Evolutionary conservation across 2,113 vertebrate genomes (phyloP).

Genomic region (Puma concolor): DNA sequence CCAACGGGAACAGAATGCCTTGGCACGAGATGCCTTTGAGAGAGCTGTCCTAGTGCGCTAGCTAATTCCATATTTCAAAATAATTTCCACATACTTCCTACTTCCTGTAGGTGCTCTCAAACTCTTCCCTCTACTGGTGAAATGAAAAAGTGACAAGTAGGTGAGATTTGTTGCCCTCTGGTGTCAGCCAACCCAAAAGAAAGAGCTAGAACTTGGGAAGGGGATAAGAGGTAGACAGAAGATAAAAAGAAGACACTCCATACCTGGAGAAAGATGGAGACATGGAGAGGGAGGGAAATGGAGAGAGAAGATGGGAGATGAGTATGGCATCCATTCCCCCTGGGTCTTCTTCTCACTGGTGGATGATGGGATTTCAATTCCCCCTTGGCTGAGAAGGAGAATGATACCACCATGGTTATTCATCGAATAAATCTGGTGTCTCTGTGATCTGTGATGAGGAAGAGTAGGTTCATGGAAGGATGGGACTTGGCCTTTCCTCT

Average conservation of each 20-base stretch:
- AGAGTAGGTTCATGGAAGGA: neutral
- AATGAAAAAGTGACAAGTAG: neutral
- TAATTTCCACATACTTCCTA: neutral
- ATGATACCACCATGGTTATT: too few species aligned
- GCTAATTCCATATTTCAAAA: conserved; percentile 41
- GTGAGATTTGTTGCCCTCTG: conserved; percentile 63
- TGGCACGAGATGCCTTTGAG: conserved; percentile 48
- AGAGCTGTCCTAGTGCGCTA: neutral
- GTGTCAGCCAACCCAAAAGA: conserved; percentile 57
- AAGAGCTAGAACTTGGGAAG: conserved; percentile 49
- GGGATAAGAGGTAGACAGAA: neutral
- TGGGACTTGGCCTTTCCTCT: neutral
- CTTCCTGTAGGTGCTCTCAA: neutral
- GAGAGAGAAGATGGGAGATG: neutral
- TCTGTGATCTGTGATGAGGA: neutral
- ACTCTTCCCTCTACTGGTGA: conserved; percentile 49
- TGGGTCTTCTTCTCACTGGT: neutral
- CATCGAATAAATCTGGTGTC: neutral
- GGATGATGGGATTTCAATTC: neutral
- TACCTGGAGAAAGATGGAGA: neutral
- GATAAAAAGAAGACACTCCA: neutral
- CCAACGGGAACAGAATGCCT: conserved; percentile 62
- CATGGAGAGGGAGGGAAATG: neutral
- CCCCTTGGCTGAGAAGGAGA: neutral
- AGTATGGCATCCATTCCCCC: fast-evolving